A percentile compares a stretch with the other conserved stretches of the same genome.
Evolutionary conservation across 1,140 invertebrate species (phyloP).

Genomic region (Drosophila kepulauana): DNA sequence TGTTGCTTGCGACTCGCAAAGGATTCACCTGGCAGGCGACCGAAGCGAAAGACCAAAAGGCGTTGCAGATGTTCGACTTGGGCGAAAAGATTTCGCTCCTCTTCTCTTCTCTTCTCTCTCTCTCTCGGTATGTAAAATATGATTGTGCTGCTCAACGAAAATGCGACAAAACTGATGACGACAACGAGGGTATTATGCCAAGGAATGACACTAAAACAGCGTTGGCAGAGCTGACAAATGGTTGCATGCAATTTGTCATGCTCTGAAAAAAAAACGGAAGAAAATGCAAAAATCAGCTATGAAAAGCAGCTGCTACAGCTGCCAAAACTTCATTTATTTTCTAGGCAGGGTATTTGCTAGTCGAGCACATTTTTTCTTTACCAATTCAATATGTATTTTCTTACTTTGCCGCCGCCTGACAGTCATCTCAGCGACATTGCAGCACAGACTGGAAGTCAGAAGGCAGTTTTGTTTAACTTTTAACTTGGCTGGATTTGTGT

Average conservation of each 20-base stretch:
- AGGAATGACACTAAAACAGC: conserved; percentile 63
- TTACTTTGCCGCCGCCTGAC: conserved; percentile 12
- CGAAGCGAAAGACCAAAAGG: conserved; percentile 3
- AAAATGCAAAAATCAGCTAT: neutral
- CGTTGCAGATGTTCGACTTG: conserved; percentile 15
- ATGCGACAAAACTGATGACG: conserved; percentile 80
- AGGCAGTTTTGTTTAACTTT: conserved; percentile 72
- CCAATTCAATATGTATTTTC: neutral
- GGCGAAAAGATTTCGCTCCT: neutral
- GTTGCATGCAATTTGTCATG: conserved; percentile 64
- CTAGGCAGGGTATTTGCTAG: conserved; percentile 11
- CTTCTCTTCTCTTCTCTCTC: conserved; percentile 19
- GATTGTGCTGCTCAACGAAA: conserved; percentile 66
- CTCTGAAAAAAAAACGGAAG: neutral
- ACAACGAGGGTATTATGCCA: conserved; percentile 68
- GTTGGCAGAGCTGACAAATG: conserved; percentile 55
- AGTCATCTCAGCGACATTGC: conserved; percentile 23
- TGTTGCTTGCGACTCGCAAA: conserved; percentile 54
- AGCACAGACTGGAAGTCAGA: conserved; percentile 10
- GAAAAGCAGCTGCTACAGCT: neutral
- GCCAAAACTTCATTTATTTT: too few relatives aligned
- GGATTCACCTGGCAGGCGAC: conserved; percentile 17
- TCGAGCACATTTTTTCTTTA: neutral
- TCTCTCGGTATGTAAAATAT: conserved; percentile 64
- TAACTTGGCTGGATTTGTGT: conserved; percentile 65